Evolutionary conservation across 2,888 invertebrate genomes (phyloP), one percentile per base, ranked within the genome.

Genomic region (Acheta domesticus): DNA sequence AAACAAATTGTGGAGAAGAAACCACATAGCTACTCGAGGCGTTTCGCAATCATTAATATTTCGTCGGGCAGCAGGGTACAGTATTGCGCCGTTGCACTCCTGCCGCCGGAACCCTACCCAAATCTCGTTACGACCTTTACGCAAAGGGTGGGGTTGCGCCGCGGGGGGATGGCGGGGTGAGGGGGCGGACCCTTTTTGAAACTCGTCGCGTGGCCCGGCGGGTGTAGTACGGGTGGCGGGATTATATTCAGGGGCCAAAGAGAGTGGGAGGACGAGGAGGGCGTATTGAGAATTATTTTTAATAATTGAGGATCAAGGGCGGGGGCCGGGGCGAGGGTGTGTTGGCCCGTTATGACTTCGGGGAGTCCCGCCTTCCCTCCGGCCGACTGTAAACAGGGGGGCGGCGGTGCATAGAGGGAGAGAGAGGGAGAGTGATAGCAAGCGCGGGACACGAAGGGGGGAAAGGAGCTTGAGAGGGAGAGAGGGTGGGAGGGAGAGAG

Each of bases 141-240:
- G 36, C 36, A 36, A 4, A 36, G 36, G 36, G 36, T 8, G 36
- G 36, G 36, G 36, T 5, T 36, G 36, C 36, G 8, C 36, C 36
- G 36, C 5, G 36, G 36, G 36, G 36, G 8, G 36, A 4, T 2
- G 2, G 23, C n/a, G 23, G 5, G 36, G 5, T 4, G 62, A 62
- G 62, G 62, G 62, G 62, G 62, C 62, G 62, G 62, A 62, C 62
- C 62, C 62, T 62, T n/a, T 62, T 62, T 62, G 62, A 62, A 62
- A n/a, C 62, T 14, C 16, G 62, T n/a, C 62, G 62, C 16, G 62
- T 16, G n/a, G 14, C n/a, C 62, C 62, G 4, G 14, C 11, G 62
- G n/a, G 62, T 36, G 36, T 36, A 36, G 36, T 36, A 36, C 16
- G 62, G 62, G 62, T 62, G 62, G 62, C 62, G 62, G 62, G 62